phyloP scores from a whole-genome alignment of 2,797 vertebrate species.

The Triplophysa yarkandensis region DNA sequence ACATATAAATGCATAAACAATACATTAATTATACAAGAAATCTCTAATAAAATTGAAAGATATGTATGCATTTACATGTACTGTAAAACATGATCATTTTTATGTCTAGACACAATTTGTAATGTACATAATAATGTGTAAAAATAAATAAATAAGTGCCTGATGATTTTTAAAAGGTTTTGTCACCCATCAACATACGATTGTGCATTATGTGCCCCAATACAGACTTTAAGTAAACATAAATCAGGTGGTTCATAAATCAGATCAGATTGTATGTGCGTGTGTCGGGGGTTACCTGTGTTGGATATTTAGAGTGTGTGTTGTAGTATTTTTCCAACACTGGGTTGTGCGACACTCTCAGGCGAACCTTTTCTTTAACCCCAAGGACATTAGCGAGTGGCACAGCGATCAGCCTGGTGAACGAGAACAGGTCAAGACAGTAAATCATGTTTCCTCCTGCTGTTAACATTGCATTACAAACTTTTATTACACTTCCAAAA shows the following conservation, averaged over 20 bases:
- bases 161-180: too few species aligned
- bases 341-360: constrained; percentile 60
- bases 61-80: too few species aligned
- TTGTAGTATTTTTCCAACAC: constrained; percentile 70
- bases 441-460: constrained; percentile 4
- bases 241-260: background rate
- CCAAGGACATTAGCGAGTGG: constrained; percentile 67
- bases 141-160: too few species aligned
- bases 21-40: background rate
- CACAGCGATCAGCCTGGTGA: constrained; percentile 52
- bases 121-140: too few species aligned
- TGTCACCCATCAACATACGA: too few species aligned
- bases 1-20: constrained; percentile 16
- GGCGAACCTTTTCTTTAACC: constrained; percentile 64
- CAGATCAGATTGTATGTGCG: background rate
- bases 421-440: constrained; percentile 10
- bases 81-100: too few species aligned
- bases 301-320: constrained; percentile 58
- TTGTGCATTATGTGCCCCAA: too few species aligned
- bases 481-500: background rate
- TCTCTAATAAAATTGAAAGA: too few species aligned
- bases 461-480: background rate
- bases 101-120: too few species aligned
- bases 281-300: constrained; percentile 65
- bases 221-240: too few species aligned